Evolutionary conservation across 1,140 invertebrate genomes (phyloP).

Genomic region (Pogonomyrmex californicus): DNA sequence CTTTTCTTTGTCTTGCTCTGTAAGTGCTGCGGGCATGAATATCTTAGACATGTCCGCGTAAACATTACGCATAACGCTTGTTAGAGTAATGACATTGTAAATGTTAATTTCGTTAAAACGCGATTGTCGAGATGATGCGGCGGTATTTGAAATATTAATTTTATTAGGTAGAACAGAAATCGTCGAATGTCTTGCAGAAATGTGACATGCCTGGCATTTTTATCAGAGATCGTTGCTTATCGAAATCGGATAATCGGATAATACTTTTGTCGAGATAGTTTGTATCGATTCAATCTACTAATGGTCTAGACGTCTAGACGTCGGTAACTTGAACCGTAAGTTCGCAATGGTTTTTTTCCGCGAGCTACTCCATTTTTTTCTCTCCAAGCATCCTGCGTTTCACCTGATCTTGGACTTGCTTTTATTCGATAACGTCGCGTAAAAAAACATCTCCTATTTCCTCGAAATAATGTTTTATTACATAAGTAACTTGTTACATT

Average conservation of each 20-base stretch:
- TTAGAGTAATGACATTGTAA: neutral
- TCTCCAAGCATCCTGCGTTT: conserved; percentile 21
- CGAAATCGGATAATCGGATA: conserved; percentile 34
- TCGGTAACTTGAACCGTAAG: conserved; percentile 54
- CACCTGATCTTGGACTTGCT: conserved; percentile 16
- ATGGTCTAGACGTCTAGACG: conserved; percentile 63
- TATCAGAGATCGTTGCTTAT: conserved; percentile 49
- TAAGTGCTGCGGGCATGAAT: neutral
- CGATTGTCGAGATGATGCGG: neutral
- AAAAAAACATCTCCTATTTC: conserved; percentile 15
- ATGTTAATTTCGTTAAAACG: conserved; percentile 14
- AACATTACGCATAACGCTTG: neutral
- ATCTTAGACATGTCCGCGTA: conserved; percentile 11
- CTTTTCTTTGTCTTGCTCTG: neutral
- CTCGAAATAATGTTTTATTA: conserved; percentile 9
- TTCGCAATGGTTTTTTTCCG: conserved; percentile 35
- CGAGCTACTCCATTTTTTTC: neutral
- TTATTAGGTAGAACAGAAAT: neutral
- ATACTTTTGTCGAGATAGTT: conserved; percentile 40
- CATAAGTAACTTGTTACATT: neutral
- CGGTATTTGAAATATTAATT: neutral
- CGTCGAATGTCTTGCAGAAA: neutral
- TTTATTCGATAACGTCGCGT: conserved; percentile 1
- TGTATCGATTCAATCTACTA: conserved; percentile 59
- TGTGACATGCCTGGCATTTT: conserved; percentile 7